Conservation (phyloP, 2,113 vertebrate species). For the Heterochromis multidens region DNA sequence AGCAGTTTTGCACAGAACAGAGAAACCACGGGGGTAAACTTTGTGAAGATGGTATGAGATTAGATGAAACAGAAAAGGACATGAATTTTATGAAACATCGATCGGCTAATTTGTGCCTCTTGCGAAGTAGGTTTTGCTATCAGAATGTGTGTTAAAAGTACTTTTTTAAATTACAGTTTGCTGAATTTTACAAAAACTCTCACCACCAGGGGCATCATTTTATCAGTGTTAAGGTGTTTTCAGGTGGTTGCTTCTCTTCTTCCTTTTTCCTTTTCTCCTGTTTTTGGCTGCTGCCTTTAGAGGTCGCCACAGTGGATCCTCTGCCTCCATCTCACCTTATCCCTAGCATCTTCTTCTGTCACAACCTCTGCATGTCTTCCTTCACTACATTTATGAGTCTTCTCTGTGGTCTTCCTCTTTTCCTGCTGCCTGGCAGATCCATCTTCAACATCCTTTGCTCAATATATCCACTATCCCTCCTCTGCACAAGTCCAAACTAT, state of each 20-base stretch:
- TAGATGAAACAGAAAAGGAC: conserved; percentile 5
- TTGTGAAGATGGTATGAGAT: not conserved
- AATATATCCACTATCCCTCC: not conserved
- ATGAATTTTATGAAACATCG: not conserved
- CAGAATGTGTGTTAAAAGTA: not conserved
- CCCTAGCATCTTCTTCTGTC: fast-evolving
- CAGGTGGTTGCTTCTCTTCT: not conserved
- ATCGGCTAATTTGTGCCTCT: not conserved
- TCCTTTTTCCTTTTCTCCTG: not conserved
- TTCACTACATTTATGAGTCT: not conserved
- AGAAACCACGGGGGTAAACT: not conserved
- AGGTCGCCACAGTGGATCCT: not conserved
- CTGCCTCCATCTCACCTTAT: not conserved
- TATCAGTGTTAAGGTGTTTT: not conserved
- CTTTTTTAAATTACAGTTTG: not conserved
- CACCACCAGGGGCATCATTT: not conserved
- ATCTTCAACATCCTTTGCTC: not conserved
- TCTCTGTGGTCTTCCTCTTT: not conserved
- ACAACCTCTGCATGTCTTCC: not conserved
- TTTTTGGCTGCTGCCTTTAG: not conserved
- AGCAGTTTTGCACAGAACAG: not conserved
- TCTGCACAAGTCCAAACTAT: not conserved
- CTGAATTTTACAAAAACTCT: not conserved
- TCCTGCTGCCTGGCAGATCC: not conserved
- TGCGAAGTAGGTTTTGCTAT: not conserved